Base-by-base conservation (phyloP, 2,113 vertebrate species). In the Castor canadensis region DNA sequence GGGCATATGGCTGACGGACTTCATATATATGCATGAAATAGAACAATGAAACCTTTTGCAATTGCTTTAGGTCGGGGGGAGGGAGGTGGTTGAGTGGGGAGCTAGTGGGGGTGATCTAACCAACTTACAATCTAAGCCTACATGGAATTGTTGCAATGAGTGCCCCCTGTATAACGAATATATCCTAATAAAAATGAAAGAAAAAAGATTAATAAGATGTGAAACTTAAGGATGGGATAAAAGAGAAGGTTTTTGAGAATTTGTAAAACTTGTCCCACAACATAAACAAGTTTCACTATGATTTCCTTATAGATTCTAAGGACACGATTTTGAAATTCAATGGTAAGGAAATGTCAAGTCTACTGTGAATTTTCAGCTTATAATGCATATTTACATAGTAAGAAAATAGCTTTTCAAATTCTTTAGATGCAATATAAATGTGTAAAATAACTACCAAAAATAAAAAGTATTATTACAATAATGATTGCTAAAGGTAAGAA, bases 231-330 rank as follows among this genome's bases (percentile, higher is more conserved):
- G 75, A 90, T 58, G 12, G 17, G 28, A 43, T 75, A 82, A 92
- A 89, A 77, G 49, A 43, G 2, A 66, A 15, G 3, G 67, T 83
- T 47, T 84, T 12, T 52, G 9, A 77, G 32, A 43, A 47, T 56
- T 94, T 89, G 32, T 1, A 35, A 30, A 90, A 85, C 40, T 54
- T 83, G 16, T 11, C 6, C n/a, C 32, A 56, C 35, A 72, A n/a
- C 52, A 75, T 96, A 92, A 95, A 60, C 17, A 89, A 81, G 22
- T 84, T 91, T 95, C 11, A 79, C 9, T 71, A 60, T 88, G 56
- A 83, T 56, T 79, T 83, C 32, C 16, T 91, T n/a, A 87, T 52
- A 91, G 30, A 93, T 47, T 66, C n/a, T 32, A 80, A 84, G 35
- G 32, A 67, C 58, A 73, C 87, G 32, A 87, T 80, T 84, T 71